Percentiles rank a stretch among this genome's conserved stretches.
phyloP scores from a whole-genome alignment of 2,113 vertebrate species.

The western clawed frog (Xenopus tropicalis) region DNA sequence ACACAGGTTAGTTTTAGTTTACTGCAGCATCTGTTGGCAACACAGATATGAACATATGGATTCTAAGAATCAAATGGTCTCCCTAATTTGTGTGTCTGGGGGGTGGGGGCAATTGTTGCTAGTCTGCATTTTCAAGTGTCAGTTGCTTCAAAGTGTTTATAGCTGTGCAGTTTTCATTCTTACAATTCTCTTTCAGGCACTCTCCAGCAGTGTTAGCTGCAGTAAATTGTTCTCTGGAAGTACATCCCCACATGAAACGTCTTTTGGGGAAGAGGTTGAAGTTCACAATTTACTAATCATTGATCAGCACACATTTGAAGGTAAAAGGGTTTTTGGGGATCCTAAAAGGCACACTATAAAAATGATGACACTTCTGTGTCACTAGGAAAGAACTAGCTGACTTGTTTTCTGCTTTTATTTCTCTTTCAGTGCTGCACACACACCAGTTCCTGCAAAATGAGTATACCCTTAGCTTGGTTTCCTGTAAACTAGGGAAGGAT shows the following conservation, averaged over 20 bases:
- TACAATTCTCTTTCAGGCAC: constrained; percentile 65
- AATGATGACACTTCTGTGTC: too few relatives aligned
- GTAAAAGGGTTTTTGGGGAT: constrained; percentile 59
- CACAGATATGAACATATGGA: too few relatives aligned
- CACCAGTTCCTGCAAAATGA: constrained; percentile 97
- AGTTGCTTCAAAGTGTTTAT: too few relatives aligned
- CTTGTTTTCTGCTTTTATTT: not conserved
- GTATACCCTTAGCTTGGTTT: constrained; percentile 94
- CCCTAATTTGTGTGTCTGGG: too few relatives aligned
- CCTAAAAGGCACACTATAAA: too few relatives aligned
- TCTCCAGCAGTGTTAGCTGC: constrained; percentile 95
- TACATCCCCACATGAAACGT: constrained; percentile 92
- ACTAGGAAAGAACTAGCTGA: not conserved
- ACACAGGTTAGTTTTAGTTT: constrained; percentile 89
- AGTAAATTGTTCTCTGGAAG: constrained; percentile 99
- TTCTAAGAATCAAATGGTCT: too few relatives aligned
- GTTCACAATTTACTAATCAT: constrained; percentile 97
- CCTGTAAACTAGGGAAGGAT: constrained; percentile 91
- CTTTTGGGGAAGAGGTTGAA: constrained; percentile 95
- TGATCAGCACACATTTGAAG: constrained; percentile 98
- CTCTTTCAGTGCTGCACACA: constrained; percentile 82
- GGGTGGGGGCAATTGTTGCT: too few relatives aligned
- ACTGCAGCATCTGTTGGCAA: not conserved
- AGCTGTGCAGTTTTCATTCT: too few relatives aligned
- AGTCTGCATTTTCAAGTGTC: too few relatives aligned